Conservation (phyloP, 2,888 invertebrate species). For the Tipula vernalis region DNA sequence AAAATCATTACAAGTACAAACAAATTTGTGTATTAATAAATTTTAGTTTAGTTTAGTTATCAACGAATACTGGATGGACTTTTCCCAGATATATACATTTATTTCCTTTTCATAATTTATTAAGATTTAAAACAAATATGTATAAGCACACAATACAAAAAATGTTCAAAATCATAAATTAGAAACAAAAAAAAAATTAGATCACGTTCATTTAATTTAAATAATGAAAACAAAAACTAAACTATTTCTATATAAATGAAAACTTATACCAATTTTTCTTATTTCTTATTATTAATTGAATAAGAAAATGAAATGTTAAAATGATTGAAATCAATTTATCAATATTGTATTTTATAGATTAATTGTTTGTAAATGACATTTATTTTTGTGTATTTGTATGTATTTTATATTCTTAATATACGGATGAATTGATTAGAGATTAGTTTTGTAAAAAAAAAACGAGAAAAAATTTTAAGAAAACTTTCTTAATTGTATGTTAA, state of each 20-base stretch:
- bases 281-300: background rate
- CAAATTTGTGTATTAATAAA: no score
- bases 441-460: background rate
- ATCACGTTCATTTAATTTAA: background rate
- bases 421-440: background rate
- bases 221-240: background rate
- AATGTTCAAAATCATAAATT: background rate
- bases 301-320: background rate
- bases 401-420: background rate
- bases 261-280: background rate
- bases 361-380: background rate
- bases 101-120: no score
- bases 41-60: no score
- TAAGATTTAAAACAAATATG: background rate
- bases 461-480: background rate
- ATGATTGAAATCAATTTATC: background rate
- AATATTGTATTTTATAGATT: background rate
- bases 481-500: background rate
- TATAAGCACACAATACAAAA: background rate
- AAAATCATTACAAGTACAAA: no score
- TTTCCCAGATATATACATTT: no score
- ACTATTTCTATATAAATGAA: background rate
- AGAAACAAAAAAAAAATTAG: background rate
- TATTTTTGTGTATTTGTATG: background rate
- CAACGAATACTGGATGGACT: no score